phyloP scores from a whole-genome alignment of 2,797 vertebrate genomes.

The Perdix hodgsoniae region DNA sequence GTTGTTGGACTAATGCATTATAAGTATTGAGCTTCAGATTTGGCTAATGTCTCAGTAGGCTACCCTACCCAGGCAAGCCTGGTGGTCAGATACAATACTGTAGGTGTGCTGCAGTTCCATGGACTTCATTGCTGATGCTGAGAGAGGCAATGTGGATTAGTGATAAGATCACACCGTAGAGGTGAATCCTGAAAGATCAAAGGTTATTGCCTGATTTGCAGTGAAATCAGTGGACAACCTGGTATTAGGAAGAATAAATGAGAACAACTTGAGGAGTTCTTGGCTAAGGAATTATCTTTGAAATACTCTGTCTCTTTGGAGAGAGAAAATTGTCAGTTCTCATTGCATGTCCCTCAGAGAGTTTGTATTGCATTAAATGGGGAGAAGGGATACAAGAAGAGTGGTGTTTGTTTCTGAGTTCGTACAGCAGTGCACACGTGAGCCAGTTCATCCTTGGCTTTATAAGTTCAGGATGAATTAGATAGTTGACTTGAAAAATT shows the following conservation, averaged over 20 bases:
- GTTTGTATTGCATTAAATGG: neutral
- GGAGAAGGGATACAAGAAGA: neutral
- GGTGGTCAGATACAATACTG: neutral
- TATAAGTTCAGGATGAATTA: neutral
- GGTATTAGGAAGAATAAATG: neutral
- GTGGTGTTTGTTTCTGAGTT: neutral
- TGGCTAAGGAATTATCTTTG: neutral
- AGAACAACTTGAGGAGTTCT: neutral
- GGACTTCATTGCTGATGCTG: neutral
- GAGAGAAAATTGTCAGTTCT: neutral
- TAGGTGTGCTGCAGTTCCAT: neutral
- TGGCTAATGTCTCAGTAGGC: neutral
- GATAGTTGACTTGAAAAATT: neutral
- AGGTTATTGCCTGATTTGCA: neutral
- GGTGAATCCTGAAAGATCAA: neutral
- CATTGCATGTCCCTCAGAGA: neutral
- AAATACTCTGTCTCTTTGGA: neutral
- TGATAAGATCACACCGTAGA: neutral
- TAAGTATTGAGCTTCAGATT: neutral
- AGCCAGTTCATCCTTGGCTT: constrained; percentile 9
- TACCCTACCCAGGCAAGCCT: neutral
- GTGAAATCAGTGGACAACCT: neutral
- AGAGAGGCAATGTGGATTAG: neutral
- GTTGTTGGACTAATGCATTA: neutral
- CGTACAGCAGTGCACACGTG: neutral